phyloP scores from a whole-genome alignment of 2,113 vertebrate genomes.

The Scortum barcoo region DNA sequence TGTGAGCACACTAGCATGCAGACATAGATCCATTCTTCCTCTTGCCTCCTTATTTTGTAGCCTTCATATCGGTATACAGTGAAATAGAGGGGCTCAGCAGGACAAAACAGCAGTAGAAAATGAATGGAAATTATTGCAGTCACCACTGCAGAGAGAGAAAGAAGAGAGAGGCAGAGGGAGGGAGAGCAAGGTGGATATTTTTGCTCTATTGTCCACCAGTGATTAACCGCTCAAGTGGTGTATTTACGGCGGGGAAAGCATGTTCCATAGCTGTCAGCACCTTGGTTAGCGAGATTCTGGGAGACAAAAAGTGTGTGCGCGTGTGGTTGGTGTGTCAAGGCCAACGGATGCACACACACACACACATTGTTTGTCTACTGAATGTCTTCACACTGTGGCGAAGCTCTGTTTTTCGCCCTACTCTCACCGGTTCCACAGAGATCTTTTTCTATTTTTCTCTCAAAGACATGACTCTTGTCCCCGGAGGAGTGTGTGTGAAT shows the following conservation, averaged over 20 bases:
- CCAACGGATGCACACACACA: slow-evolving; percentile 20
- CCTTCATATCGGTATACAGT: slow-evolving; percentile 47
- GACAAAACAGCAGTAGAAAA: slow-evolving; percentile 42
- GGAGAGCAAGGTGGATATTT: slow-evolving; percentile 53
- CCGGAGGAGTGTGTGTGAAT: slow-evolving; percentile 22
- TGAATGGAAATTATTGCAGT: slow-evolving; percentile 61
- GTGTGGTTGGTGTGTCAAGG: slow-evolving; percentile 51
- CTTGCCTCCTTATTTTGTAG: slow-evolving; percentile 31
- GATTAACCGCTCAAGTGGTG: slow-evolving; percentile 54
- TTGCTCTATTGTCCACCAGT: slow-evolving; percentile 53
- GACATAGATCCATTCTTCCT: slow-evolving; percentile 9
- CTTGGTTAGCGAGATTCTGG: slow-evolving; percentile 61
- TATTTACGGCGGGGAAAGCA: slow-evolving; percentile 67
- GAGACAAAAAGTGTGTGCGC: slow-evolving; percentile 72
- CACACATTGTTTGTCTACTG: slow-evolving; percentile 22
- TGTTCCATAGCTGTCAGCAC: slow-evolving; percentile 63
- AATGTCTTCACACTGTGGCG: slow-evolving; percentile 53
- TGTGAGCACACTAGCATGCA: slow-evolving; percentile 23
- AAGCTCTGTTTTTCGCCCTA: slow-evolving; percentile 14
- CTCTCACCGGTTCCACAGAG: slow-evolving; percentile 7
- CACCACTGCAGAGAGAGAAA: slow-evolving; percentile 22
- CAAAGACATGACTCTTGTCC: slow-evolving; percentile 28
- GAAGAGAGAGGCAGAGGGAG: slow-evolving; percentile 24
- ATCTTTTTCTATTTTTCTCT: slow-evolving; percentile 46
- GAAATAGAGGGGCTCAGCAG: slow-evolving; percentile 8